Conservation (phyloP, 1,140 invertebrate species). For the Heliconius nattereri region DNA sequence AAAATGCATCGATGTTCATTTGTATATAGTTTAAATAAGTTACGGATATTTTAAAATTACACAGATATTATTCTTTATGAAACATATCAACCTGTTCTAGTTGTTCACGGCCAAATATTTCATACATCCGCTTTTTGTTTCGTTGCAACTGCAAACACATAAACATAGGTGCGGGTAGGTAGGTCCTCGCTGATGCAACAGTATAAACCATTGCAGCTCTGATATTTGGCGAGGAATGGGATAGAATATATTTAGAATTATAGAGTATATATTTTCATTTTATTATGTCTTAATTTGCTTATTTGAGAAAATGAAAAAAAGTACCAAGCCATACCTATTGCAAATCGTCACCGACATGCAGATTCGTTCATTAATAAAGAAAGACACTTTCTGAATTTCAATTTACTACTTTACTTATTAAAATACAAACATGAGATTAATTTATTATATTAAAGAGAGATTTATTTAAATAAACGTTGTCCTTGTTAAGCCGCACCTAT, state of each 20-base stretch:
- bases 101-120: not conserved
- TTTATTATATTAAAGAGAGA: not conserved
- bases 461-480: conserved; percentile 32
- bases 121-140: not conserved
- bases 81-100: not conserved
- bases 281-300: no score
- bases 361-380: not conserved
- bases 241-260: no score
- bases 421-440: not conserved
- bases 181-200: not conserved
- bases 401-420: no score
- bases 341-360: not conserved
- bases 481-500: conserved; percentile 49
- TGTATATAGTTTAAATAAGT: no score
- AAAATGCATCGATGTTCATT: no score
- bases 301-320: not conserved
- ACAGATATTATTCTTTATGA: no score
- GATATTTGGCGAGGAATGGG: no score
- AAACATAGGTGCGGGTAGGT: not conserved
- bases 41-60: no score
- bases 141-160: not conserved
- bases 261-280: no score
- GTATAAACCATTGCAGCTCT: not conserved
- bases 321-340: not conserved
- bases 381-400: not conserved